Base-by-base conservation (phyloP, 2,888 invertebrate genomes). In the Drepana falcataria region DNA sequence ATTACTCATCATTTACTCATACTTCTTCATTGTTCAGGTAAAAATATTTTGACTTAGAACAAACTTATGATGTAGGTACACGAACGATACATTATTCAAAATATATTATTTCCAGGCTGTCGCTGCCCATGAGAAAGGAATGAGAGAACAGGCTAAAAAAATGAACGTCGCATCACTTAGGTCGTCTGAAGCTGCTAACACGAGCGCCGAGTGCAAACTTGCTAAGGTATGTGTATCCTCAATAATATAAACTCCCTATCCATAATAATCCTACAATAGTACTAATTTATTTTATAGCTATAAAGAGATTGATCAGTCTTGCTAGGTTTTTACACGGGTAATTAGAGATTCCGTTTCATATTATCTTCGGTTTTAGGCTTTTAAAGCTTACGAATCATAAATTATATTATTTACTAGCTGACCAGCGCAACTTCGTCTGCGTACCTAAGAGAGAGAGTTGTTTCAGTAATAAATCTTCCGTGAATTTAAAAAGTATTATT, bases 91-190 rank as follows among this genome's bases (percentile, higher is more conserved):
- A 21, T 21, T 21, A 21, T 21, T 41, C 1, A 44, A 4, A 35
- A 40, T 41, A 49, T 9, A n/a, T 48, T 35, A 48, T 48, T 52
- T 21, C 47, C 75, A 95, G 93, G 96, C 96, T 64, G 96, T 96
- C 57, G 92, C 95, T 56, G 95, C 95, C 68, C 97, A 97, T 88
- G 97, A 97, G 83, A 96, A 94, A 74, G 93, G 92, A 48, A 96
- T 97, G 96, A 92, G 96, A 69, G 97, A 96, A 81, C 97, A 97
- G 86, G 97, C 97, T 54, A 97, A 97, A 86, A 97, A 97, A 87
- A 97, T 97, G 97, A 97, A 97, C 83, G 97, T 97, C 3, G 95
- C 96, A 59, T 96, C 96, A 47, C 92, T 97, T 55, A 92, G 97
- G 77, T 96, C 96, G 44, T 93, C 95, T 37, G 96, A 96, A 75